Conservation (phyloP, 2,888 invertebrate genomes). For the Baccha elongata region DNA sequence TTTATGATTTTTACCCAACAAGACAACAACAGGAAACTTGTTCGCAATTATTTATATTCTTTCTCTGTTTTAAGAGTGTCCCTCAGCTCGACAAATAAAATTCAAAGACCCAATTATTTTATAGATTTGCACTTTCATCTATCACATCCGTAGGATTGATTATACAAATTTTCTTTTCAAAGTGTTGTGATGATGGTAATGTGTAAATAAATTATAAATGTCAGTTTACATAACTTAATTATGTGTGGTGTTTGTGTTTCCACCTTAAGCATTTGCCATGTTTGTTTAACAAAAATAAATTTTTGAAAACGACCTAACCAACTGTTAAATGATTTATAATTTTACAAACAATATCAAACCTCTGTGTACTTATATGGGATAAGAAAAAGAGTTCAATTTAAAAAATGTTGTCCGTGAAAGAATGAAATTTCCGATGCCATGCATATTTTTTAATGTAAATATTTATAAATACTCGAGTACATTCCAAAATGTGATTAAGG, state of each 20-base stretch:
- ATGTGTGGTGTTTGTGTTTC: slow-evolving; percentile 21
- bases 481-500: slow-evolving; percentile 38
- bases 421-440: slow-evolving; percentile 2
- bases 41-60: slow-evolving; percentile 39
- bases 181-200: background rate
- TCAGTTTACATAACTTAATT: slow-evolving; percentile 57
- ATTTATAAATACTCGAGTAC: slow-evolving; percentile 44
- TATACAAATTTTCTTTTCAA: slow-evolving; percentile 26
- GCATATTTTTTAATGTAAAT: slow-evolving; percentile 32
- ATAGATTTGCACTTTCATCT: slow-evolving; percentile 56
- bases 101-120: slow-evolving; percentile 59
- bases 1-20: slow-evolving; percentile 28
- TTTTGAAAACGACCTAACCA: slow-evolving; percentile 18
- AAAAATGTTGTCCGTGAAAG: slow-evolving; percentile 35
- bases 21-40: slow-evolving; percentile 54
- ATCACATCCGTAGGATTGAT: slow-evolving; percentile 45
- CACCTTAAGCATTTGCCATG: slow-evolving; percentile 41
- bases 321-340: slow-evolving; percentile 65
- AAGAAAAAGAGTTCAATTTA: slow-evolving; percentile 49
- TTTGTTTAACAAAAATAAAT: slow-evolving; percentile 7
- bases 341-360: slow-evolving; percentile 43
- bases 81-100: slow-evolving; percentile 16
- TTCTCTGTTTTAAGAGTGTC: background rate
- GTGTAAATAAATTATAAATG: slow-evolving; percentile 54
- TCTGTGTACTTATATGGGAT: background rate